Percentiles rank a stretch among this genome's conserved stretches.
Evolutionary conservation across 1,140 invertebrate genomes (phyloP).

Genomic region (Drosophila mauritiana): DNA sequence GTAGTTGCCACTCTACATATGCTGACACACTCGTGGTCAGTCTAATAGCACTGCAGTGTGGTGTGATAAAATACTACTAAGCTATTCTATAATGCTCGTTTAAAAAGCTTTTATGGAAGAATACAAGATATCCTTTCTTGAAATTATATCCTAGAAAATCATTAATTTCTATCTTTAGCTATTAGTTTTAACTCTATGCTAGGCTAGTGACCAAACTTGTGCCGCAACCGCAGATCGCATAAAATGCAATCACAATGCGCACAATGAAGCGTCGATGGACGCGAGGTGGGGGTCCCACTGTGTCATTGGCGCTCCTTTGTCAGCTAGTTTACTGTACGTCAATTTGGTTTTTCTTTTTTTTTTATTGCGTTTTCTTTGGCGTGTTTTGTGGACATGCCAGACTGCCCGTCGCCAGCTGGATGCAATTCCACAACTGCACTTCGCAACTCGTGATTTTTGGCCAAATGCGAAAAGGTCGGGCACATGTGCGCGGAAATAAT

Average conservation of each 20-base stretch:
- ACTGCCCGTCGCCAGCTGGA: conserved; percentile 57
- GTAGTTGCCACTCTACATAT: conserved; percentile 1
- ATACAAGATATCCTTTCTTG: no score
- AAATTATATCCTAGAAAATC: no score
- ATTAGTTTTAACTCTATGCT: not conserved
- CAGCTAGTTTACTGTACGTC: conserved; percentile 33
- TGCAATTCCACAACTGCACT: conserved; percentile 14
- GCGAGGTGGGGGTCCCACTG: conserved; percentile 12
- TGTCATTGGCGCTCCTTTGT: conserved; percentile 32
- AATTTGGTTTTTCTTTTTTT: not conserved
- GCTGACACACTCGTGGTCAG: conserved; percentile 22
- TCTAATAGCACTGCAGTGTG: conserved; percentile 1
- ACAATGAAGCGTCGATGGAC: conserved; percentile 33
- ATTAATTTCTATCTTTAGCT: not conserved
- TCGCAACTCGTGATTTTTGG: conserved; percentile 25
- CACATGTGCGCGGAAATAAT: conserved; percentile 60
- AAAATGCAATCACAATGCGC: conserved; percentile 39
- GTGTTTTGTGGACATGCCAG: conserved; percentile 44
- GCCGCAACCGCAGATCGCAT: conserved; percentile 25
- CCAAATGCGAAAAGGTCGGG: conserved; percentile 30
- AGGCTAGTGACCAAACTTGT: conserved; percentile 2
- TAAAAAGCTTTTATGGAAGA: no score
- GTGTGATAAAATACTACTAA: not conserved
- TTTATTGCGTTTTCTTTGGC: conserved; percentile 13
- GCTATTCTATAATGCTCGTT: no score